These are phyloP conservation scores for Sitodiplosis mosellana DNA, from an alignment of 1,140 invertebrate genomes.

Conservation along the genomic window DNA sequence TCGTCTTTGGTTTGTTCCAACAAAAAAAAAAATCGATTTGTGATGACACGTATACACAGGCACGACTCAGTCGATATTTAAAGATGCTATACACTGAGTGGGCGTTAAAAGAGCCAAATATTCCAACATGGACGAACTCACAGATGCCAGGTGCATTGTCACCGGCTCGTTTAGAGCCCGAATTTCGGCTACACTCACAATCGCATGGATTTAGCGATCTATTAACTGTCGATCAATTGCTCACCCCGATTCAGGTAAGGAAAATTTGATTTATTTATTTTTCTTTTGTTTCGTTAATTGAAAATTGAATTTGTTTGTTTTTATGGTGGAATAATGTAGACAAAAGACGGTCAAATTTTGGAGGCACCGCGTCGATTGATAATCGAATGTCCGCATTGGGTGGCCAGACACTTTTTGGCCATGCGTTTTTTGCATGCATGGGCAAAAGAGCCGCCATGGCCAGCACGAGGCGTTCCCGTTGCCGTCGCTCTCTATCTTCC, in stretches of 20 bases:
- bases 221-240: conserved; percentile 27
- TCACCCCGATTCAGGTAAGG: conserved; percentile 26
- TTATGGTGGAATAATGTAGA: conserved; percentile 11
- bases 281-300: not conserved
- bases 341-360: conserved; percentile 26
- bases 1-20: not conserved
- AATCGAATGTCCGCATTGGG: conserved; percentile 32
- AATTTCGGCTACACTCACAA: conserved; percentile 25
- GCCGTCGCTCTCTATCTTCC: conserved; percentile 31
- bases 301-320: not conserved
- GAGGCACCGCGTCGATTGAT: conserved; percentile 28
- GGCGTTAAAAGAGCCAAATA: conserved; percentile 24
- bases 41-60: conserved; percentile 1
- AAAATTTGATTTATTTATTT: conserved; percentile 1
- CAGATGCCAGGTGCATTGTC: conserved; percentile 26
- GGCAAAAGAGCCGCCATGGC: conserved; percentile 26
- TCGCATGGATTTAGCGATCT: conserved; percentile 22
- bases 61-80: conserved; percentile 18
- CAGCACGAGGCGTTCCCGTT: conserved; percentile 17
- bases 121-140: conserved; percentile 26
- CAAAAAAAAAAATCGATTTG: not conserved
- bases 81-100: conserved; percentile 27
- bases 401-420: conserved; percentile 30
- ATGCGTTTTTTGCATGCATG: conserved; percentile 32
- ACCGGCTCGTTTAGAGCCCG: conserved; percentile 27